phyloP scores from a whole-genome alignment of 2,113 vertebrate species.

The Cryptoleucopteryx plumbea region DNA sequence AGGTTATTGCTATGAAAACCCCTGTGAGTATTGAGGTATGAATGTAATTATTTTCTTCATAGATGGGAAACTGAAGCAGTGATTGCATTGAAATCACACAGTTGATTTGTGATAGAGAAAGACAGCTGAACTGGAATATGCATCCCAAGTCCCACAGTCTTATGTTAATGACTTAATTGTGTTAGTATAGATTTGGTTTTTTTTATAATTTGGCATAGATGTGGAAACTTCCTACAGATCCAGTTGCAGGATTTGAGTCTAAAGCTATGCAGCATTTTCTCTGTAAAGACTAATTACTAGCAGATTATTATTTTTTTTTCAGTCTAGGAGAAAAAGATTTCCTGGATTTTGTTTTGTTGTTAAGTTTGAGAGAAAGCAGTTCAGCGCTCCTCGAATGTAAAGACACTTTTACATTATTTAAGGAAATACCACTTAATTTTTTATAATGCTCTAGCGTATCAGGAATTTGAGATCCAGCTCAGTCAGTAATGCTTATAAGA shows the following conservation, averaged over 20 bases:
- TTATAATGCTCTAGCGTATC: conserved; percentile 29
- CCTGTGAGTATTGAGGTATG: neutral
- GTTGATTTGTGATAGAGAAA: neutral
- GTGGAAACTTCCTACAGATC: neutral
- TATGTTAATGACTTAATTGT: neutral
- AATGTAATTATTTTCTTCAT: neutral
- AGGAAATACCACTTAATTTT: conserved; percentile 50
- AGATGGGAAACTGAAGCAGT: neutral
- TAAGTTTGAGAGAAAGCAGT: neutral
- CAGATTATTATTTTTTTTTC: neutral
- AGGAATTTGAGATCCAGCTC: conserved; percentile 25
- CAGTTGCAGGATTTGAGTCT: neutral
- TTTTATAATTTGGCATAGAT: neutral
- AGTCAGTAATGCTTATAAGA: neutral
- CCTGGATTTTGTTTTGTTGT: neutral
- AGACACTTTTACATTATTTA: conserved; percentile 44
- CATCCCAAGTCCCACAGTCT: neutral
- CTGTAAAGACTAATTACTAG: neutral
- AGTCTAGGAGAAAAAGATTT: neutral
- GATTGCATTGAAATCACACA: neutral
- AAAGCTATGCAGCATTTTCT: neutral
- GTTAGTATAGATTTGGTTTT: neutral
- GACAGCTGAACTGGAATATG: neutral
- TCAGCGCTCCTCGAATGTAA: neutral
- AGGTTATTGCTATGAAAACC: neutral